Evolutionary conservation across 92 coral and sea anemone genomes (phyloP).

Genomic region (Paramuricea clavata): DNA sequence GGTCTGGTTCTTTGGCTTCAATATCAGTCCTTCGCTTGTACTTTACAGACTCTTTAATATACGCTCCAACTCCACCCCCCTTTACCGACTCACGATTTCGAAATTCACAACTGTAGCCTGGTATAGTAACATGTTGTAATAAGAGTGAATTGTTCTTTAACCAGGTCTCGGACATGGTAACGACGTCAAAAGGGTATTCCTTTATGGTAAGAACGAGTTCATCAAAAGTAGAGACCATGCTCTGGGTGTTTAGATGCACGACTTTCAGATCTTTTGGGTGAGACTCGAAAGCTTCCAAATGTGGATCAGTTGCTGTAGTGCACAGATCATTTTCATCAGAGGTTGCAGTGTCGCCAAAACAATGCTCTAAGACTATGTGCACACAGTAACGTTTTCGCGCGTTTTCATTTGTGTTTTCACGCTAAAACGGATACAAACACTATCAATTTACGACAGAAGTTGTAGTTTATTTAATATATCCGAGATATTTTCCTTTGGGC

Average conservation of each 20-base stretch:
- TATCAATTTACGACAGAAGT: too few relatives aligned
- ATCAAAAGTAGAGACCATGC: background rate
- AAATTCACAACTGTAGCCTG: constrained; percentile 11
- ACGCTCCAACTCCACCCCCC: constrained; percentile 22
- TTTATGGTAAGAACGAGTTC: background rate
- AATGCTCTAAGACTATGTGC: too few relatives aligned
- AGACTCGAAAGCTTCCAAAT: too few relatives aligned
- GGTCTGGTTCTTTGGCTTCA: background rate
- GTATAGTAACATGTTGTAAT: constrained; percentile 6
- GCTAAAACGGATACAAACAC: too few relatives aligned
- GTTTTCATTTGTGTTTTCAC: too few relatives aligned
- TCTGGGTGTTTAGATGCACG: background rate
- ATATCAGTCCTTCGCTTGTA: constrained; percentile 11
- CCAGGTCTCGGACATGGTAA: background rate
- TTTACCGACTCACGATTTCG: constrained; percentile 2
- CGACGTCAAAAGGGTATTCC: background rate
- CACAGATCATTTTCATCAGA: too few relatives aligned
- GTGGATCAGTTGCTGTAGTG: too few relatives aligned
- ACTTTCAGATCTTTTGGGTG: too few relatives aligned
- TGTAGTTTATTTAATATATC: too few relatives aligned
- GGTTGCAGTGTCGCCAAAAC: too few relatives aligned
- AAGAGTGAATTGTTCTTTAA: background rate
- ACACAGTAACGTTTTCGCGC: too few relatives aligned
- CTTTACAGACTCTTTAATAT: background rate
- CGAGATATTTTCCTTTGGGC: too few relatives aligned